Evolutionary conservation across 2,888 invertebrate species (phyloP).

Genomic region (Rhagium mordax): DNA sequence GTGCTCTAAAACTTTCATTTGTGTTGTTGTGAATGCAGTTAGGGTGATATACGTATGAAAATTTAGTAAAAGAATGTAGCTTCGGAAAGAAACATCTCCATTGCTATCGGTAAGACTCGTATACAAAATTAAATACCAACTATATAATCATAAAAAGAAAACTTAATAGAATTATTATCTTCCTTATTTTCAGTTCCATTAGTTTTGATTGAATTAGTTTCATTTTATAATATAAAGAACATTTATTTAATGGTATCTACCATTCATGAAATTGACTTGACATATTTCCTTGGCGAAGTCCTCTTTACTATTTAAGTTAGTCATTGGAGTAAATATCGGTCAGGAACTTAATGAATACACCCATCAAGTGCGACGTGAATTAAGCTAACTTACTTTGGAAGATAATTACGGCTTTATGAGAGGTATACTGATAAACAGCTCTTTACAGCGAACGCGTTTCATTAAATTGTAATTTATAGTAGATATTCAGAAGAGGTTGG

Average conservation of each 20-base stretch:
- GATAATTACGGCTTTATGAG: constrained; percentile 19
- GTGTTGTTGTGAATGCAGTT: too few species aligned
- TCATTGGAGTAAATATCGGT: background rate
- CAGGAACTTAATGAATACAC: constrained; percentile 18
- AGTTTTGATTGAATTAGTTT: too few species aligned
- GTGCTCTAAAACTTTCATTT: too few species aligned
- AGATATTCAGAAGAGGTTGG: constrained; percentile 6
- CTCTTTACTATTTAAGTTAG: background rate
- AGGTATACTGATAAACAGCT: constrained; percentile 21
- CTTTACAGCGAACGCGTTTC: constrained; percentile 8
- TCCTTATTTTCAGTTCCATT: too few species aligned
- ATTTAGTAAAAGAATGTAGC: too few species aligned
- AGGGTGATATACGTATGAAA: too few species aligned
- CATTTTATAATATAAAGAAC: background rate
- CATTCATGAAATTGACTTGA: background rate
- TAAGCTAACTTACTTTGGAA: constrained; percentile 16
- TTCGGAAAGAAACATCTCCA: too few species aligned
- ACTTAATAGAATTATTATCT: too few species aligned
- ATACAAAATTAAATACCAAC: too few species aligned
- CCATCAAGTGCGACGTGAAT: constrained; percentile 20
- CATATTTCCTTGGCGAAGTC: background rate
- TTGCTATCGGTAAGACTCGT: too few species aligned
- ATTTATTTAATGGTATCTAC: background rate
- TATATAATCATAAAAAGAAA: too few species aligned
- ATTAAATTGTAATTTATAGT: constrained; percentile 9